phyloP scores from a whole-genome alignment of 2,113 vertebrate species.

The Parotia lawesii region DNA sequence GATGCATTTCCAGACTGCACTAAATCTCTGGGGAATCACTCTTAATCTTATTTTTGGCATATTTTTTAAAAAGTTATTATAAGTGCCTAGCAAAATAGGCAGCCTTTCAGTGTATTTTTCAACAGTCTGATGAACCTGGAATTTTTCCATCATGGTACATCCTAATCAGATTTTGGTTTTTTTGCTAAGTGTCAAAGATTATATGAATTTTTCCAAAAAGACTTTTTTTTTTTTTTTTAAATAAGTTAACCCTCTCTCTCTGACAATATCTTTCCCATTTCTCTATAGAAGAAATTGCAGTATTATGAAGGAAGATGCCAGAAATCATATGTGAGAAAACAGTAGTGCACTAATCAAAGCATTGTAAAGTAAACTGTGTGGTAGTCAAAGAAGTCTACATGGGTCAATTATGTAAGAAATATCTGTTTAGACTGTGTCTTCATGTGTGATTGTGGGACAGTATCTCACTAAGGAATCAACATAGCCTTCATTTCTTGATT shows the following conservation, averaged over 20 bases:
- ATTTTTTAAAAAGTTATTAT: neutral
- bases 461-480: neutral
- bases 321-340: neutral
- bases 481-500: constrained; percentile 16
- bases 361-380: neutral
- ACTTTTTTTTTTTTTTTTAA: neutral
- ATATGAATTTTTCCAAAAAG: neutral
- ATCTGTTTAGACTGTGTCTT: constrained; percentile 42
- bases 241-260: neutral
- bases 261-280: neutral
- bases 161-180: neutral
- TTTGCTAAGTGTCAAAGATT: neutral
- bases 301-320: neutral
- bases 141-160: neutral
- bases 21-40: neutral
- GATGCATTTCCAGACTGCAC: neutral
- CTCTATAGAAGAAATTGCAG: neutral
- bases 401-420: neutral
- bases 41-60: neutral
- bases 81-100: neutral
- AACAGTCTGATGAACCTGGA: neutral
- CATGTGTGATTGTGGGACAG: neutral
- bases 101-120: neutral
- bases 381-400: neutral
- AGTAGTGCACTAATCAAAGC: neutral